Evolutionary conservation across 2,888 invertebrate species (phyloP).

Genomic region (Bombylius major): DNA sequence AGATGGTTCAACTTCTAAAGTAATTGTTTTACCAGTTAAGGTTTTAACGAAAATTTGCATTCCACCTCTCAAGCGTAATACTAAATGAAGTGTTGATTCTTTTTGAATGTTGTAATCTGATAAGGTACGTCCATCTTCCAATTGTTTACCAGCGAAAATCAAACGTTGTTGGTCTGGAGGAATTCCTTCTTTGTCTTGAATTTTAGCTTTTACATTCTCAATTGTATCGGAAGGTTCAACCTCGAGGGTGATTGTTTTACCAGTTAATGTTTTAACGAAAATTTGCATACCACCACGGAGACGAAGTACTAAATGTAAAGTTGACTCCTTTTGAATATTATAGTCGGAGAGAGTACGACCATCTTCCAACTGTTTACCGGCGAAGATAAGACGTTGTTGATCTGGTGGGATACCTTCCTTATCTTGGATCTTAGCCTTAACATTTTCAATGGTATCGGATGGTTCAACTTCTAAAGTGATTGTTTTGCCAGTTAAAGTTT

Average conservation of each 20-base stretch:
- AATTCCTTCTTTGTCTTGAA: constrained; percentile 26
- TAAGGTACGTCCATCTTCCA: constrained; percentile 83
- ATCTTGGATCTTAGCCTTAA: constrained; percentile 25
- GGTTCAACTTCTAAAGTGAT: constrained; percentile 21
- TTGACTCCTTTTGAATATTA: constrained; percentile 18
- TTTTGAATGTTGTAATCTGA: constrained; percentile 91
- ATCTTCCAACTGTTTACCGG: constrained; percentile 23
- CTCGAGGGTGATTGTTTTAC: constrained; percentile 25
- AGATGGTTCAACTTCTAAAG: constrained; percentile 26
- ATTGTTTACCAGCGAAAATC: constrained; percentile 48
- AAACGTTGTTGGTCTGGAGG: constrained; percentile 27
- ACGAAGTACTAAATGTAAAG: constrained; percentile 13
- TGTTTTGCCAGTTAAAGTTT: constrained; percentile 24
- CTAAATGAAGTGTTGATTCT: constrained; percentile 79
- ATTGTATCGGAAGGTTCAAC: constrained; percentile 24
- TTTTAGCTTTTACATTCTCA: constrained; percentile 26
- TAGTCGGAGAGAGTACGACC: constrained; percentile 21
- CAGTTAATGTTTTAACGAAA: constrained; percentile 26
- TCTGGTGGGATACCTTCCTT: constrained; percentile 26
- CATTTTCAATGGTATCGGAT: constrained; percentile 20
- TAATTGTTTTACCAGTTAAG: constrained; percentile 23
- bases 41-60: constrained; percentile 27
- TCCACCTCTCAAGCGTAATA: constrained; percentile 78
- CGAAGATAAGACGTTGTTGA: constrained; percentile 24
- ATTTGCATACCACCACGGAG: constrained; percentile 22